phyloP scores from a whole-genome alignment of 2,797 vertebrate genomes.

The Megaceryle alcyon region DNA sequence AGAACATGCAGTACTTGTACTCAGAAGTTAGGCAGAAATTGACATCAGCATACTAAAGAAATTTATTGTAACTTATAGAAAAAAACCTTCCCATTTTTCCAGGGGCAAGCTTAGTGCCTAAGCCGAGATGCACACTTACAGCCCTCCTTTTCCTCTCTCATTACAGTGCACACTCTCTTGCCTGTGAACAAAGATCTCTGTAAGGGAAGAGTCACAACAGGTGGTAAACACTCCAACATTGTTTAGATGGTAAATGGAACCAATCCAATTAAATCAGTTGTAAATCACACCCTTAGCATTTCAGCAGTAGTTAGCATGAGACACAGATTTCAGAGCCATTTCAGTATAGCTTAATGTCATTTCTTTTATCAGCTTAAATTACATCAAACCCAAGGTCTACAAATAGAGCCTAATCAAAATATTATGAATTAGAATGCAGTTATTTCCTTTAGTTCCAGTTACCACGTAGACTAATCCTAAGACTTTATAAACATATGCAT shows the following conservation, averaged over 20 bases:
- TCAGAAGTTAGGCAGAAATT: neutral
- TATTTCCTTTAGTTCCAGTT: conserved; percentile 49
- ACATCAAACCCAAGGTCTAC: conserved; percentile 27
- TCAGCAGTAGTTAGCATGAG: conserved; percentile 37
- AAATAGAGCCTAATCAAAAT: conserved; percentile 57
- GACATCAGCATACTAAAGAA: neutral
- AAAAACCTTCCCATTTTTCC: neutral
- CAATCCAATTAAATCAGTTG: conserved; percentile 60
- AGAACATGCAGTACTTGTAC: neutral
- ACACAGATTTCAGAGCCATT: conserved; percentile 38
- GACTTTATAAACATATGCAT: conserved; percentile 43
- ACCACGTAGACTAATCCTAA: conserved; percentile 20
- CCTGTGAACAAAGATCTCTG: conserved; percentile 39
- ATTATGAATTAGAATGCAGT: conserved; percentile 50
- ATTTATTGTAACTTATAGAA: neutral
- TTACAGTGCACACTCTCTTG: neutral
- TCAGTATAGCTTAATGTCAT: conserved; percentile 39
- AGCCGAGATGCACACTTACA: neutral
- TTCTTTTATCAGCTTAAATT: conserved; percentile 52
- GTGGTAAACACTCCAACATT: conserved; percentile 65
- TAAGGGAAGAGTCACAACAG: conserved; percentile 65
- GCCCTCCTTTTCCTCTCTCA: neutral
- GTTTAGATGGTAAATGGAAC: conserved; percentile 66
- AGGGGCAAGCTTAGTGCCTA: neutral
- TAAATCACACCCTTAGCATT: conserved; percentile 65